A percentile compares a stretch with the other conserved stretches of the same genome.
phyloP scores from a whole-genome alignment of 2,797 vertebrate species.

The Argya squamiceps region DNA sequence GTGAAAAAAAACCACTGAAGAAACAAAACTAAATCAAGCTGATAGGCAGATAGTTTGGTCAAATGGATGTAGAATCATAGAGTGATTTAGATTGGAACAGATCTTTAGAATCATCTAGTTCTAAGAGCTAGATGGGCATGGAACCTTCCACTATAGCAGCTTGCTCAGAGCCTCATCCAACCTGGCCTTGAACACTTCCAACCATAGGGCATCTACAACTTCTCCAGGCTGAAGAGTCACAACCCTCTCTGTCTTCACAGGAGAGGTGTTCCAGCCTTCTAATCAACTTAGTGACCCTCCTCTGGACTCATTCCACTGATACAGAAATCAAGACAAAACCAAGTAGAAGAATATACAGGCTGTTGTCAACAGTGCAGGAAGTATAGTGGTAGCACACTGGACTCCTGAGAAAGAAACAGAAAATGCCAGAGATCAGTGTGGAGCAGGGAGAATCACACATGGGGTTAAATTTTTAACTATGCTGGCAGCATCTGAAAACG shows the following conservation, averaged over 20 bases:
- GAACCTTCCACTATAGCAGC: background rate
- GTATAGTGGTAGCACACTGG: background rate
- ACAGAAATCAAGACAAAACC: background rate
- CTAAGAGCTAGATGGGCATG: rapidly evolving
- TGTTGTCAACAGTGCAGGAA: background rate
- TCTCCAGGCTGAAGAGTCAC: background rate
- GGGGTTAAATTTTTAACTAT: background rate
- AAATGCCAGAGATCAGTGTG: background rate
- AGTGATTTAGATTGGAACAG: background rate
- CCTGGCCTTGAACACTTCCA: background rate
- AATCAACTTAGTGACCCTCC: background rate
- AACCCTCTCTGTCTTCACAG: background rate
- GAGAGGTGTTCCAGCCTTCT: background rate
- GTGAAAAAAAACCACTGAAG: background rate
- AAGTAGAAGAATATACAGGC: background rate
- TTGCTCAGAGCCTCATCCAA: background rate
- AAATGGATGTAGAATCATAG: background rate
- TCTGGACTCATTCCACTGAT: background rate
- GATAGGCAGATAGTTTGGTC: background rate
- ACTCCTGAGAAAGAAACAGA: background rate
- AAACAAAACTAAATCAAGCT: background rate
- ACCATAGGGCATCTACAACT: background rate
- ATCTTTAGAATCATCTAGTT: background rate
- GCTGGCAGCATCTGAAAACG: background rate
- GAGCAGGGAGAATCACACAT: background rate